phyloP scores from a whole-genome alignment of 2,797 vertebrate species.

The Champsocephalus gunnari region DNA sequence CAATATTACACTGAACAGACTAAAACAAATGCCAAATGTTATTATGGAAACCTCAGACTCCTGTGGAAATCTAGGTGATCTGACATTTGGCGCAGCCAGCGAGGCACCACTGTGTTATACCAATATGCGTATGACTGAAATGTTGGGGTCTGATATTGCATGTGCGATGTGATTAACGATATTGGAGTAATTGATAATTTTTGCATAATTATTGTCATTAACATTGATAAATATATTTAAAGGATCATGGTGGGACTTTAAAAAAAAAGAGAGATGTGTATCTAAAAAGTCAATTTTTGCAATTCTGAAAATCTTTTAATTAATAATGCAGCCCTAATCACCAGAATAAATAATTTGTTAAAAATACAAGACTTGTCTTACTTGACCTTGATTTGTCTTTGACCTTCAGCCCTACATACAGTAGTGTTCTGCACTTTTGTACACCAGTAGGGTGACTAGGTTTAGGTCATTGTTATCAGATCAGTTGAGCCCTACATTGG shows the following conservation, averaged over 20 bases:
- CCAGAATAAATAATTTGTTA: not conserved
- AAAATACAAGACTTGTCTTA: not conserved
- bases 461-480: not conserved
- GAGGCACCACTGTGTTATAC: slow-evolving; percentile 11
- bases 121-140: slow-evolving; percentile 38
- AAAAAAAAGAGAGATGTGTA: too few species aligned
- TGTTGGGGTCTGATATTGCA: not conserved
- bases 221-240: too few species aligned
- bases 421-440: not conserved
- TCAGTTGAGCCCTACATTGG: not conserved
- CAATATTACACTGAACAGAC: not conserved
- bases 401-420: not conserved
- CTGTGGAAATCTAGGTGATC: slow-evolving; percentile 21
- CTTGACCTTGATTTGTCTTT: slow-evolving; percentile 8
- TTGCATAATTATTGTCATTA: too few species aligned
- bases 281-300: too few species aligned
- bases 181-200: too few species aligned
- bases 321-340: not conserved
- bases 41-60: slow-evolving; percentile 5
- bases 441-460: not conserved
- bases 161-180: too few species aligned
- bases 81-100: slow-evolving; percentile 20
- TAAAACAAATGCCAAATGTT: slow-evolving; percentile 20
- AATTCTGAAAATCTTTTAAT: too few species aligned
- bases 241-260: too few species aligned